Evolutionary conservation across 2,797 vertebrate genomes (phyloP).

Genomic region (Diplodus puntazzo): DNA sequence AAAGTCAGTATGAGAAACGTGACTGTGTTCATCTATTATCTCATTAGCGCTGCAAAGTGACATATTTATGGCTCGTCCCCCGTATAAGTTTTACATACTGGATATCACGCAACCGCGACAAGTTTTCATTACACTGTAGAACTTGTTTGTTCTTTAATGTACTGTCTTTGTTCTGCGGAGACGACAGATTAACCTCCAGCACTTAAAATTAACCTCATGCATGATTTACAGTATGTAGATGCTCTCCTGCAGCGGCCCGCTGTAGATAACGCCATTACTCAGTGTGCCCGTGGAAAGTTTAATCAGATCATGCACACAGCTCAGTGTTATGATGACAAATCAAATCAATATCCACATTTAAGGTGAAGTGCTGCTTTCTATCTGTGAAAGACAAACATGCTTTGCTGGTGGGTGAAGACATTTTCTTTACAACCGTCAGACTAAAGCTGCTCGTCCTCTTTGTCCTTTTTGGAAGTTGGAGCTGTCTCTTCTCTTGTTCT

Average conservation of each 20-base stretch:
- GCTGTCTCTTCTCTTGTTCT: constrained; percentile 28
- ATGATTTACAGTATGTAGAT: constrained; percentile 18
- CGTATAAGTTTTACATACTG: background rate
- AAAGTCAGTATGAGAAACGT: constrained; percentile 57
- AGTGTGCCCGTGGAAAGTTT: background rate
- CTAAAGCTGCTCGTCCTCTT: background rate
- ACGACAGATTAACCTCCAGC: background rate
- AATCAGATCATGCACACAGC: background rate
- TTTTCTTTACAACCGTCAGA: background rate
- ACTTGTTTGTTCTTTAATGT: constrained; percentile 24
- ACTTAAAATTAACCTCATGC: constrained; percentile 5
- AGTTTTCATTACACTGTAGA: background rate
- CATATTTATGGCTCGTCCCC: constrained; percentile 42
- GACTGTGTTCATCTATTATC: constrained; percentile 50
- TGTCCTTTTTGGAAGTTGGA: constrained; percentile 26
- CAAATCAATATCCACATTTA: background rate
- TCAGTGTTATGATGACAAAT: background rate
- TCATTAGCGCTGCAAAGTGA: constrained; percentile 53
- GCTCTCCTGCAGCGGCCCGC: background rate
- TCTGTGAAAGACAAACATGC: too few relatives aligned
- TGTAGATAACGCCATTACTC: background rate
- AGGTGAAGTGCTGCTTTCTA: background rate
- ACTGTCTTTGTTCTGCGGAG: background rate
- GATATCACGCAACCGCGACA: background rate
- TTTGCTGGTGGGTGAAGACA: too few relatives aligned